These are phyloP conservation scores for Sardina pilchardus DNA, from an alignment of 2,113 vertebrate genomes.

Conservation along the genomic window DNA sequence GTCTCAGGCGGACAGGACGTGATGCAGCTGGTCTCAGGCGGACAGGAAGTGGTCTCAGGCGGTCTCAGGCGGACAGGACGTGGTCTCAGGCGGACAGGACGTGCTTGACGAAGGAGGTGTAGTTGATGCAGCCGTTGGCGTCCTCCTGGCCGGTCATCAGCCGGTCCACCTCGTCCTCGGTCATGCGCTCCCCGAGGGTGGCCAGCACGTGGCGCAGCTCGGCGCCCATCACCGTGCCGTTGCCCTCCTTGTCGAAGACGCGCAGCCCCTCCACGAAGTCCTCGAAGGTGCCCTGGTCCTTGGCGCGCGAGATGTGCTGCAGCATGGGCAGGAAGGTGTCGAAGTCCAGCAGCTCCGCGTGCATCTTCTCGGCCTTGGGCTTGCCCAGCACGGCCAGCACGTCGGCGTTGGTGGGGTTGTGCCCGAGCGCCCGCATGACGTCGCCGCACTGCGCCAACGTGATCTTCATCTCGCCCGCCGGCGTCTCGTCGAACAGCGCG, in stretches of 20 bases:
- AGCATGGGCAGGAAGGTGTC: slow-evolving; percentile 93
- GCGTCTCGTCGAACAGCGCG: slow-evolving; percentile 87
- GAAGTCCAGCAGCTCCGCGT: slow-evolving; percentile 85
- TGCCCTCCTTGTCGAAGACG: slow-evolving; percentile 76
- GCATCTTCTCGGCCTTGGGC: slow-evolving; percentile 89
- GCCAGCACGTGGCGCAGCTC: slow-evolving; percentile 78
- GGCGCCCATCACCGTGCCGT: slow-evolving; percentile 78
- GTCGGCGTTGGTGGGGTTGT: slow-evolving; percentile 94
- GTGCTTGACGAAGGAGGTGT: slow-evolving; percentile 90
- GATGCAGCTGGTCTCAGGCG: slow-evolving; percentile 81
- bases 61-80: not conserved
- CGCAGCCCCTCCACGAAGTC: slow-evolving; percentile 95
- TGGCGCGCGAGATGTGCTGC: slow-evolving; percentile 88
- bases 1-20: slow-evolving; percentile 83
- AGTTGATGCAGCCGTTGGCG: slow-evolving; percentile 92
- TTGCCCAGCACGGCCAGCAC: slow-evolving; percentile 90
- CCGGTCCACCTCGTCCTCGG: slow-evolving; percentile 81
- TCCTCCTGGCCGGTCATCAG: slow-evolving; percentile 93
- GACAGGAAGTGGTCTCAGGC: too few relatives aligned
- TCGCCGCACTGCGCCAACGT: slow-evolving; percentile 87
- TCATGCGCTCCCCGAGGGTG: slow-evolving; percentile 76
- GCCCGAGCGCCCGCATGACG: slow-evolving; percentile 88
- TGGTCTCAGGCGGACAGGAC: slow-evolving; percentile 66
- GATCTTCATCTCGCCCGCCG: slow-evolving; percentile 89
- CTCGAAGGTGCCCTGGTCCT: slow-evolving; percentile 91